Conservation (phyloP, 2,888 invertebrate genomes). For the Microctonus hyperodae region DNA sequence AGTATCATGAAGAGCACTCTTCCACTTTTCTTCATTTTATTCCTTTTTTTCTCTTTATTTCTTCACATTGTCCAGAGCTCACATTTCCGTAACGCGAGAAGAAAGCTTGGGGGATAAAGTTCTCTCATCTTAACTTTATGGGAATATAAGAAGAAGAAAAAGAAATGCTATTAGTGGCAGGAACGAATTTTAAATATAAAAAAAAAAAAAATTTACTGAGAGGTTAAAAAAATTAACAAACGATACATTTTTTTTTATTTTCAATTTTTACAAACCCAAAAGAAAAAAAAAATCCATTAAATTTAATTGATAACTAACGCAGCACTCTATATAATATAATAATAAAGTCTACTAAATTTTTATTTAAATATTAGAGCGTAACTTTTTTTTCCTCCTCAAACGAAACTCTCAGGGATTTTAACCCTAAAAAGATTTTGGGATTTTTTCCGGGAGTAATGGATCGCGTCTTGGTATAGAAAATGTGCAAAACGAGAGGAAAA, state of each 20-base stretch:
- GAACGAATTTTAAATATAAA: neutral
- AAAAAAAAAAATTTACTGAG: neutral
- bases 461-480: conserved; percentile 33
- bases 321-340: too few relatives aligned
- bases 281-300: too few relatives aligned
- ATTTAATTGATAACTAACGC: too few relatives aligned
- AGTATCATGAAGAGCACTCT: neutral
- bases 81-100: conserved; percentile 23
- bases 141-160: neutral
- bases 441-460: conserved; percentile 51
- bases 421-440: conserved; percentile 48
- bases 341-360: neutral
- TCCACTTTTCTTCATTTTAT: conserved; percentile 4
- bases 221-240: too few relatives aligned
- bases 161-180: neutral
- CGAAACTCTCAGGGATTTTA: conserved; percentile 35
- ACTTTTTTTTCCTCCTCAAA: neutral
- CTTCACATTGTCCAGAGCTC: conserved; percentile 19
- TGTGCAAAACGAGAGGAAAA: neutral
- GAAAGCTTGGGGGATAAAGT: conserved; percentile 9
- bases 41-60: conserved; percentile 12
- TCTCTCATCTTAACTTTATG: neutral
- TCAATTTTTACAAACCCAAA: neutral
- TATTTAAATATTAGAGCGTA: neutral
- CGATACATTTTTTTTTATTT: too few relatives aligned